These are phyloP conservation scores for Pachliopta kotzebuea DNA, from an alignment of 2,888 invertebrate species.

Conservation along the genomic window DNA sequence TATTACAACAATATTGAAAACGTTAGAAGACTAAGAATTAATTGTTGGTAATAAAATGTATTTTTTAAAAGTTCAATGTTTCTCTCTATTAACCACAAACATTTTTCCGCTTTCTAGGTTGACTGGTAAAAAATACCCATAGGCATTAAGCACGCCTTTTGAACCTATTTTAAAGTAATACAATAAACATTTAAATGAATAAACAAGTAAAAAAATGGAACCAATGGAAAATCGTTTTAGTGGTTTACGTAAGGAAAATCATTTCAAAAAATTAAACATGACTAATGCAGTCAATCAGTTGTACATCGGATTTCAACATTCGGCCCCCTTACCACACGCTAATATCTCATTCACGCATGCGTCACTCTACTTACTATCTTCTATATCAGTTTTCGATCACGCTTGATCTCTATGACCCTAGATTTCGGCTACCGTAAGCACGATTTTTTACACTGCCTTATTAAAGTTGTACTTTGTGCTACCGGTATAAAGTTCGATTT, in stretches of 20 bases:
- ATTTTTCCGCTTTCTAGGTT: too few relatives aligned
- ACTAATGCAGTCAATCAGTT: conserved; percentile 32
- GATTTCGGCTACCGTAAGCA: conserved; percentile 76
- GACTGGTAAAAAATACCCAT: too few relatives aligned
- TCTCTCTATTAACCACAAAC: too few relatives aligned
- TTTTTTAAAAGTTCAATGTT: too few relatives aligned
- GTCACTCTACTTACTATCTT: conserved; percentile 67
- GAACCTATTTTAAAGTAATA: too few relatives aligned
- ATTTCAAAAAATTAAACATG: conserved; percentile 27
- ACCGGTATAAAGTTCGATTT: conserved; percentile 35
- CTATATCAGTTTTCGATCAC: conserved; percentile 76
- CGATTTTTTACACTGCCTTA: conserved; percentile 52
- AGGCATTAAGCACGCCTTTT: too few relatives aligned
- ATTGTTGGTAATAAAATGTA: too few relatives aligned
- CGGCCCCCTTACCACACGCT: conserved; percentile 48
- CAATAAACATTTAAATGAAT: too few relatives aligned
- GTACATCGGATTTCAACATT: conserved; percentile 49
- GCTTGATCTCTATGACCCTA: conserved; percentile 75
- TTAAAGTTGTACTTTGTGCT: conserved; percentile 40
- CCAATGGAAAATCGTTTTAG: too few relatives aligned
- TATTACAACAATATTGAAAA: too few relatives aligned
- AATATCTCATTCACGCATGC: conserved; percentile 77
- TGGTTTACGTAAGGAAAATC: conserved; percentile 15
- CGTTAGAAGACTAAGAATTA: too few relatives aligned
- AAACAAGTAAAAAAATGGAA: too few relatives aligned